Percentiles rank a stretch among this genome's conserved stretches.
phyloP scores from a whole-genome alignment of 2,113 vertebrate species.

The Barbus barbus region DNA sequence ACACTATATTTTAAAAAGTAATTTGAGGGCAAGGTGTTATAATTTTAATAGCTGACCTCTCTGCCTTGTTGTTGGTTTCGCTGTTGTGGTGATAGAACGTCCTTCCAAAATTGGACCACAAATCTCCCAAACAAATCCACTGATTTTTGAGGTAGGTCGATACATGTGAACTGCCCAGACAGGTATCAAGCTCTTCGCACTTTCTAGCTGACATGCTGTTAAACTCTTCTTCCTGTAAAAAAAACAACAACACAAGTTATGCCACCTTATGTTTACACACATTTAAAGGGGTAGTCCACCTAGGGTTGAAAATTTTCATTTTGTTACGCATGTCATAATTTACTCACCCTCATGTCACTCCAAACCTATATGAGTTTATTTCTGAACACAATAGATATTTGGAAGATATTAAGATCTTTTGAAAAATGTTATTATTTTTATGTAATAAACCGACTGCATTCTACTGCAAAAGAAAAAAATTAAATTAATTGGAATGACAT shows the following conservation, averaged over 20 bases:
- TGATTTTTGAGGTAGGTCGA: constrained; percentile 39
- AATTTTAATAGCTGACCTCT: constrained; percentile 27
- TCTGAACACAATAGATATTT: no score
- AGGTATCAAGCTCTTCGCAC: constrained; percentile 33
- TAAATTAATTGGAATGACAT: no score
- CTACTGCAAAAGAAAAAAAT: no score
- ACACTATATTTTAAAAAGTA: no score
- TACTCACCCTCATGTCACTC: no score
- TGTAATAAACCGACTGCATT: no score
- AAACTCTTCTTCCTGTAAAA: constrained; percentile 43
- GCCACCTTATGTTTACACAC: background rate
- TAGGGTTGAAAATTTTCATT: background rate
- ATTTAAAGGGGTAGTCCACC: background rate
- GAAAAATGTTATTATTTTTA: no score
- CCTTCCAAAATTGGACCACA: constrained; percentile 47
- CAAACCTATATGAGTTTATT: no score
- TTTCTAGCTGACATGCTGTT: constrained; percentile 14
- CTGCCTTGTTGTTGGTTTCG: constrained; percentile 55
- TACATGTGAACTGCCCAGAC: constrained; percentile 38
- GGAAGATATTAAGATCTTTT: no score
- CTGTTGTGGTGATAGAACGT: constrained; percentile 41
- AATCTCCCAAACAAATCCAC: constrained; percentile 39
- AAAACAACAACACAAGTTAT: background rate
- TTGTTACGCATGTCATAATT: no score
- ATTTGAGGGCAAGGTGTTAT: background rate